phyloP scores from a whole-genome alignment of 2,113 vertebrate species.

The Dicerorhinus sumatrensis region DNA sequence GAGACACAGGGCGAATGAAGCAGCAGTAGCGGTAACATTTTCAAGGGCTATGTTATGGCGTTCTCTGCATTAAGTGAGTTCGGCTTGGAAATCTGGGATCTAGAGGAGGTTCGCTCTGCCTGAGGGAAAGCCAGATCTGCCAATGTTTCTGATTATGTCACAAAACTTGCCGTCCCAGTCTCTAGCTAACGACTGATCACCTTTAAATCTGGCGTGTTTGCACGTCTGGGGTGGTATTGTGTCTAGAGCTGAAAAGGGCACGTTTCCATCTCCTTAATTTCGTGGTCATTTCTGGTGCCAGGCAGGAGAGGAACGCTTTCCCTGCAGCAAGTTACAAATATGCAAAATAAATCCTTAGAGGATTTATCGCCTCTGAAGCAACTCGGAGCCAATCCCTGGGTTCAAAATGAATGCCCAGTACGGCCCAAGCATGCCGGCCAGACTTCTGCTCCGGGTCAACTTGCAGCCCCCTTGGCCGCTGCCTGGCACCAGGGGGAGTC shows the following conservation, averaged over 20 bases:
- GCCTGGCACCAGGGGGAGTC: conserved; percentile 37
- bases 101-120: not conserved
- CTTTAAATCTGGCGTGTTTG: not conserved
- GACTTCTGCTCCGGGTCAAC: not conserved
- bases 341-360: not conserved
- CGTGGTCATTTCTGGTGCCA: not conserved
- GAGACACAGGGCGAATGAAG: not conserved
- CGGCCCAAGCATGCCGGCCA: not conserved
- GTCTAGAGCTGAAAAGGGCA: not conserved
- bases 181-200: not conserved
- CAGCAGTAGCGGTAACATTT: not conserved
- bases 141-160: not conserved
- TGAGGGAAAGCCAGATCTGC: not conserved
- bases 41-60: not conserved
- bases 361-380: not conserved
- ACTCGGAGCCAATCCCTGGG: not conserved
- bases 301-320: not conserved
- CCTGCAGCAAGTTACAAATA: not conserved
- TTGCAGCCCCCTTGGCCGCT: not conserved
- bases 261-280: not conserved
- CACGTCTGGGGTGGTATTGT: not conserved
- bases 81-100: not conserved
- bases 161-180: not conserved
- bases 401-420: not conserved
- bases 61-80: not conserved